A percentile compares a stretch with the other conserved stretches of the same genome.
Conservation (phyloP, 2,888 invertebrate genomes). For the Caradrina kadenii region DNA sequence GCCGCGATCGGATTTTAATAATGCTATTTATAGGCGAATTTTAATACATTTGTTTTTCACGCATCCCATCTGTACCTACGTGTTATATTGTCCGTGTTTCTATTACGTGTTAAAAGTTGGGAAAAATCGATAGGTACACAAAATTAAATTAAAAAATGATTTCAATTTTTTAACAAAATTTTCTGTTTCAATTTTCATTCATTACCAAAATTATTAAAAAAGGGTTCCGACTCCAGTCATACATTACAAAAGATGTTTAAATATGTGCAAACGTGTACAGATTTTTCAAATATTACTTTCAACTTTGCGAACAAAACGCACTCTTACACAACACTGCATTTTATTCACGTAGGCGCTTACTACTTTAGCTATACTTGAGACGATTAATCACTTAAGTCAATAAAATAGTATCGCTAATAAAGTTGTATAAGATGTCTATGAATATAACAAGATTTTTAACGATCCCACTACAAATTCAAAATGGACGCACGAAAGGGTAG, state of each 20-base stretch:
- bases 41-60: slow-evolving; percentile 73
- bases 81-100: slow-evolving; percentile 41
- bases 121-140: slow-evolving; percentile 12
- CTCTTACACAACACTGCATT: slow-evolving; percentile 23
- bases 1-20: slow-evolving; percentile 77
- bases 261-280: neutral
- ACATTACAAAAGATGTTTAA: neutral
- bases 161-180: too few species aligned
- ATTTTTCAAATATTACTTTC: neutral
- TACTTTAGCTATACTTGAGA: slow-evolving; percentile 6
- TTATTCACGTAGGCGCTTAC: slow-evolving; percentile 36
- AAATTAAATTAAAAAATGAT: too few species aligned
- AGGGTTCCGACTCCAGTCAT: neutral
- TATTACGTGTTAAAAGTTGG: slow-evolving; percentile 16
- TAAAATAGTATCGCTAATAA: slow-evolving; percentile 47
- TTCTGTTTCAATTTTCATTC: too few species aligned
- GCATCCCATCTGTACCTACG: slow-evolving; percentile 59
- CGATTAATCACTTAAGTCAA: slow-evolving; percentile 37
- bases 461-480: slow-evolving; percentile 42
- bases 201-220: neutral
- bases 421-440: slow-evolving; percentile 39
- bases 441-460: slow-evolving; percentile 49
- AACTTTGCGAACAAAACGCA: slow-evolving; percentile 17
- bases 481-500: slow-evolving; percentile 51
- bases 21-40: slow-evolving; percentile 79